Conservation (phyloP, 2,797 vertebrate species). For the Thamnophis elegans region DNA sequence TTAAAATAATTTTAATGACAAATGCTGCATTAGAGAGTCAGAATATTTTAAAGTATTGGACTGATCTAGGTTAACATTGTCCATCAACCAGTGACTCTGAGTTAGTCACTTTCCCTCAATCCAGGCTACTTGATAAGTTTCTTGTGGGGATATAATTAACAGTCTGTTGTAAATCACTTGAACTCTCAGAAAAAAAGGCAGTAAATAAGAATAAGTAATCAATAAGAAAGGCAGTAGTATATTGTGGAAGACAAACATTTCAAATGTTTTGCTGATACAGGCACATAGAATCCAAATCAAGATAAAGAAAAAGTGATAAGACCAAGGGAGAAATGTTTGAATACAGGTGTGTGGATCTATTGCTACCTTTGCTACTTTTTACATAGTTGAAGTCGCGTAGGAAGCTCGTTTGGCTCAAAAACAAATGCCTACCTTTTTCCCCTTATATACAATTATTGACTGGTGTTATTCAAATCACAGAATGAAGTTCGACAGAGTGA, state of each 20-base stretch:
- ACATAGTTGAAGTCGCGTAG: background rate
- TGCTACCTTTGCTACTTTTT: background rate
- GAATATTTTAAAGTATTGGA: background rate
- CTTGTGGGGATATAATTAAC: background rate
- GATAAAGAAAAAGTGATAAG: background rate
- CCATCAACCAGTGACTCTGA: background rate
- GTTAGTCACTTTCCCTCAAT: background rate
- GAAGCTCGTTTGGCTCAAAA: background rate
- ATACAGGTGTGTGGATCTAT: background rate
- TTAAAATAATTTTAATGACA: background rate
- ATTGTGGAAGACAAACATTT: background rate
- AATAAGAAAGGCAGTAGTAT: background rate
- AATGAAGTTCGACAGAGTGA: slow-evolving; percentile 21
- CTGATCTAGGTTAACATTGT: background rate
- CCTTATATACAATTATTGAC: slow-evolving; percentile 19
- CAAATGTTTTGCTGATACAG: background rate
- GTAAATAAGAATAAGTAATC: background rate
- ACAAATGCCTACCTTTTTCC: background rate
- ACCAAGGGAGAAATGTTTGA: background rate
- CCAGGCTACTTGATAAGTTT: background rate
- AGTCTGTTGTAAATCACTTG: background rate
- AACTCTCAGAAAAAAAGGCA: background rate
- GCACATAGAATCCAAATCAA: background rate
- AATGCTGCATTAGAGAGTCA: background rate
- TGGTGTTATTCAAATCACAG: slow-evolving; percentile 33